Conservation (phyloP, 2,797 vertebrate genomes). For the Prionace glauca region DNA sequence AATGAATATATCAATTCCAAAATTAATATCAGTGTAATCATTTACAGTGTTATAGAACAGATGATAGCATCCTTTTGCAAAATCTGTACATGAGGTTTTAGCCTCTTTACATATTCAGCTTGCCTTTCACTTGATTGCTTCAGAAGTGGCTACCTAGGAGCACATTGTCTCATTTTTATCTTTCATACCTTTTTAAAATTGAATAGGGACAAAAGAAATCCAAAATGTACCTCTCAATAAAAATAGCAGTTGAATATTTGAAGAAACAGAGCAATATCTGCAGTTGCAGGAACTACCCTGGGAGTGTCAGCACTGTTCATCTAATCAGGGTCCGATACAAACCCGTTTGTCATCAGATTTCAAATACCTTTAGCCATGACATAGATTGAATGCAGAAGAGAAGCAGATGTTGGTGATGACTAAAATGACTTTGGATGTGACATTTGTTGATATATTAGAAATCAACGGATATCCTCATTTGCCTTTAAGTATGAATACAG, state of each 20-base stretch:
- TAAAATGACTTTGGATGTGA: neutral
- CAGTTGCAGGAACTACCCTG: no score
- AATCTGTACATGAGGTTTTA: neutral
- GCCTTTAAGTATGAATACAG: neutral
- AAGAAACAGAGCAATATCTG: neutral
- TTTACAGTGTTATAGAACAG: no score
- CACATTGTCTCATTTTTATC: neutral
- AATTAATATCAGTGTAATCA: no score
- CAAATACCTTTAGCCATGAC: neutral
- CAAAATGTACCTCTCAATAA: neutral
- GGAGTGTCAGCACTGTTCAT: neutral
- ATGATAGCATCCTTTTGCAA: neutral
- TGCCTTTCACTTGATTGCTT: neutral
- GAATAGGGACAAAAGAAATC: neutral
- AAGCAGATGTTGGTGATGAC: neutral
- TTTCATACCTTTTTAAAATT: neutral
- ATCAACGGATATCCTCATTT: neutral
- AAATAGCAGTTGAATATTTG: neutral
- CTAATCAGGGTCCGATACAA: neutral
- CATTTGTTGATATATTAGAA: neutral
- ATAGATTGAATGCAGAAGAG: neutral
- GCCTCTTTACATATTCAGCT: neutral
- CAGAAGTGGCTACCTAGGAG: neutral
- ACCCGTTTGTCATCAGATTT: neutral
- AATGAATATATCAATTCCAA: no score